Base-by-base conservation (phyloP, 2,888 invertebrate genomes). In the Ernsta delagoae region DNA sequence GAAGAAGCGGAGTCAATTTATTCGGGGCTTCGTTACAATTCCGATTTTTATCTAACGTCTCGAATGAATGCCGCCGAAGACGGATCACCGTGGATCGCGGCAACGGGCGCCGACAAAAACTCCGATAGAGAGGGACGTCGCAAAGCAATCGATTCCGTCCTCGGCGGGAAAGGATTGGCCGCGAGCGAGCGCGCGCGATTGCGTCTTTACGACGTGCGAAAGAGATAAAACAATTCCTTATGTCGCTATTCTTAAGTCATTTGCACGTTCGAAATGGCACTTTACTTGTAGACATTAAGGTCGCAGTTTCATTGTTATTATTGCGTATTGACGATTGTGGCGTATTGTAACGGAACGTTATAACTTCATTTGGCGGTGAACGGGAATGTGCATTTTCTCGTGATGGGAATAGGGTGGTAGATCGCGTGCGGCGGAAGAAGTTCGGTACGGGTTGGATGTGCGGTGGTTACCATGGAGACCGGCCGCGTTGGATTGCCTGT, bases 391-490 rank as follows among this genome's bases (percentile, higher is more conserved):
- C 80, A 79, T 85, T 84, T 88, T 81, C 71, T 61, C 0, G 1
- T 72, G 80, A 81, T 78, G 74, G 80, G 80, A 83, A 85, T 89
- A 91, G 84, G 87, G 90, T 85, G 80, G 87, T 85, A 83, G 85
- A 86, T 92, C 83, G 88, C 80, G 78, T 80, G 86, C 72, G 74
- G 75, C 70, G 77, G 75, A 75, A 72, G 77, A 78, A 79, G 82
- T 77, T 82, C 83, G 81, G 82, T 84, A 80, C 80, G 79, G 75
- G 78, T 78, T 78, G 77, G 82, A 75, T 73, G 83, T 79, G 81
- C 78, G 78, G 78, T 83, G 87, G 95, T 95, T 90, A 87, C 94
- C 91, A 95, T 95, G 93, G 94, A 89, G 92, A 95, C 95, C 80
- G 81, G 84, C 81, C 79, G 85, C 87, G 86, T 84, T 88, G 89